These are phyloP conservation scores for Deladenus siricidicola DNA, from an alignment of 2,888 invertebrate species.

Conservation along the genomic window DNA sequence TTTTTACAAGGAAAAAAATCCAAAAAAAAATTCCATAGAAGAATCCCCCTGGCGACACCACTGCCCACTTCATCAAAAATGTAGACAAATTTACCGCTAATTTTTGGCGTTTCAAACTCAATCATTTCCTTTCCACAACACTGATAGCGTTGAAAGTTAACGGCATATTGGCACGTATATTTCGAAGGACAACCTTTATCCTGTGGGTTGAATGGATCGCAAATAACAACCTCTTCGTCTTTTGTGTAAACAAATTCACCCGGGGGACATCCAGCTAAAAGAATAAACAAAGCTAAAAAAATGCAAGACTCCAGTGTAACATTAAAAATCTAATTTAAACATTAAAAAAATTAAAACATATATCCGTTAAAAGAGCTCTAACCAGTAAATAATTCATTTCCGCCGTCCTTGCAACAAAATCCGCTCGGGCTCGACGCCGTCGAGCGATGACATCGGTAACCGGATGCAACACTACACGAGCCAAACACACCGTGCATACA, in stretches of 20 bases:
- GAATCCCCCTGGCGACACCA: no score
- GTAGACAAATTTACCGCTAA: no score
- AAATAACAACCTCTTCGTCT: slow-evolving; percentile 37
- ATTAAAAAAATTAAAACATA: no score
- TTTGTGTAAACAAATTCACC: slow-evolving; percentile 42
- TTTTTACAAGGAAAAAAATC: no score
- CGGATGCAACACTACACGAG: slow-evolving; percentile 39
- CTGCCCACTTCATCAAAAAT: no score
- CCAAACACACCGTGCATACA: slow-evolving; percentile 47
- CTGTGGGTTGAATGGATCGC: slow-evolving; percentile 46
- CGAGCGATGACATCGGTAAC: slow-evolving; percentile 39
- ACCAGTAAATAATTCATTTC: no score
- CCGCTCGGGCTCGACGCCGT: slow-evolving; percentile 30
- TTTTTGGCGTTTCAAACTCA: no score
- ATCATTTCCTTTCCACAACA: slow-evolving; percentile 49
- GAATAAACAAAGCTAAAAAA: no score
- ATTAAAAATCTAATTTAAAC: no score
- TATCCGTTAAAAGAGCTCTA: not conserved
- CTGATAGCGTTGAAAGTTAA: slow-evolving; percentile 45
- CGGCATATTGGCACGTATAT: slow-evolving; percentile 42
- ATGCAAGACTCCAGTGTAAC: not conserved
- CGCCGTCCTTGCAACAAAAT: slow-evolving; percentile 46
- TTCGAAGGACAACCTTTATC: slow-evolving; percentile 38
- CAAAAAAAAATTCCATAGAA: no score
- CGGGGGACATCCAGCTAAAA: slow-evolving; percentile 45